Conservation (phyloP, 2,113 vertebrate species). For the Larimichthys crocea region DNA sequence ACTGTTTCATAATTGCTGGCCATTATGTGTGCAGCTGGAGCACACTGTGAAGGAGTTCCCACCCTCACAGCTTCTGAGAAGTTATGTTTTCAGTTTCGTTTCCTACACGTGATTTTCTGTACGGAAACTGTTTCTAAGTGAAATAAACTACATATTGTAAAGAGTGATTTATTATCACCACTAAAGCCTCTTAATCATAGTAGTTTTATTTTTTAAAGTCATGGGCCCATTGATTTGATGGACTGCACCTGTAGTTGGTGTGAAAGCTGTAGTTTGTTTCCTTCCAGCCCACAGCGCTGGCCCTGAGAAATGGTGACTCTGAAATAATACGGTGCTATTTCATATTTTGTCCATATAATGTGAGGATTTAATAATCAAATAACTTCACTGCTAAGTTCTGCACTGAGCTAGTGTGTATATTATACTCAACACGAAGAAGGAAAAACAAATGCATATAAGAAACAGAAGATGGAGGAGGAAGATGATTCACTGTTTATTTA, state of each 20-base stretch:
- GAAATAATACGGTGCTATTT: not conserved
- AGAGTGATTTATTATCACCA: not conserved
- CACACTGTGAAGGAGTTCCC: not conserved
- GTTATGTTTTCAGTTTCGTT: not conserved
- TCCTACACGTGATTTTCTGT: not conserved
- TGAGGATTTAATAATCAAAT: not conserved
- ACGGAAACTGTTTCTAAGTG: not conserved
- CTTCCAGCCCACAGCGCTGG: not conserved
- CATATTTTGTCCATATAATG: not conserved
- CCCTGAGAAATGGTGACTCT: not conserved
- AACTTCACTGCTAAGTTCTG: not conserved
- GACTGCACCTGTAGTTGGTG: slow-evolving; percentile 13
- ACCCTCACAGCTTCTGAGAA: not conserved
- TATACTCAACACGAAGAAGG: no score
- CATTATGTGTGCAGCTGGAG: not conserved
- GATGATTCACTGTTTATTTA: no score
- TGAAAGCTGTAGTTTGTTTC: slow-evolving; percentile 37
- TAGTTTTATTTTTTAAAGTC: slow-evolving; percentile 28
- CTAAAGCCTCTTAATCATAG: slow-evolving; percentile 27
- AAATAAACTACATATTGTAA: slow-evolving; percentile 1
- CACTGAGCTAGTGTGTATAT: no score
- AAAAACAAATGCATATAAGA: no score
- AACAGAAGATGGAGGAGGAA: no score
- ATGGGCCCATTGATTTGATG: slow-evolving; percentile 49
- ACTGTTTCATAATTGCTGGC: not conserved